A percentile compares a stretch with the other conserved stretches of the same genome.
These are phyloP conservation scores for Anabacerthia variegaticeps DNA, from an alignment of 2,797 vertebrate species.

Conservation along the genomic window DNA sequence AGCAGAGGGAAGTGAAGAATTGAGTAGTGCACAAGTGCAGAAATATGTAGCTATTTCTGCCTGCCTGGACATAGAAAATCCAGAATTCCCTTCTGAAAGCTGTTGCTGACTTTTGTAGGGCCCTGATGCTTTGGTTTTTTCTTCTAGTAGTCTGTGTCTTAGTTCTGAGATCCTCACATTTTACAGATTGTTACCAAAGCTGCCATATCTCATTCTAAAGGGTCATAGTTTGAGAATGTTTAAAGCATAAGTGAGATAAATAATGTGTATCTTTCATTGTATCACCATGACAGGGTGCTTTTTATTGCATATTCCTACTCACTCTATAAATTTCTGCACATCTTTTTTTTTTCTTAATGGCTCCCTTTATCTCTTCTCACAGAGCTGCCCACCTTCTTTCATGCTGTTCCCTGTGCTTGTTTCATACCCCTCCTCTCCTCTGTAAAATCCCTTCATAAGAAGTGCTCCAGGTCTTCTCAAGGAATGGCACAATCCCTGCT, in stretches of 20 bases:
- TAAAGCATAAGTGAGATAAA: background rate
- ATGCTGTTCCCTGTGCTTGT: background rate
- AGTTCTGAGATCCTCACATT: background rate
- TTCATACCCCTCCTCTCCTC: background rate
- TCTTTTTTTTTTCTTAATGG: background rate
- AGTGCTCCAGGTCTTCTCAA: background rate
- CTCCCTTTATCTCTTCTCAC: background rate
- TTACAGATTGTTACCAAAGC: background rate
- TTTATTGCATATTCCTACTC: background rate
- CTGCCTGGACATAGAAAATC: background rate
- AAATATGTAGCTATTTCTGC: background rate
- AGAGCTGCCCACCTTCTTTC: background rate
- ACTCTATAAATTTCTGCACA: background rate
- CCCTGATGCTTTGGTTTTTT: background rate
- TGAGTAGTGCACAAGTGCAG: background rate
- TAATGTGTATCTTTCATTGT: background rate
- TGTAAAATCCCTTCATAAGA: background rate
- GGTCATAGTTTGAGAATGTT: background rate
- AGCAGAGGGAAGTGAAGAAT: background rate
- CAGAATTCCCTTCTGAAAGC: background rate
- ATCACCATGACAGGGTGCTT: background rate
- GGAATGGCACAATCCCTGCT: background rate
- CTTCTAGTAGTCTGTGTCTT: background rate
- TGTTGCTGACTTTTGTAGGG: background rate
- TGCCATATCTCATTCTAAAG: background rate